phyloP scores from a whole-genome alignment of 2,888 invertebrate genomes.

The Epinotia demarniana region DNA sequence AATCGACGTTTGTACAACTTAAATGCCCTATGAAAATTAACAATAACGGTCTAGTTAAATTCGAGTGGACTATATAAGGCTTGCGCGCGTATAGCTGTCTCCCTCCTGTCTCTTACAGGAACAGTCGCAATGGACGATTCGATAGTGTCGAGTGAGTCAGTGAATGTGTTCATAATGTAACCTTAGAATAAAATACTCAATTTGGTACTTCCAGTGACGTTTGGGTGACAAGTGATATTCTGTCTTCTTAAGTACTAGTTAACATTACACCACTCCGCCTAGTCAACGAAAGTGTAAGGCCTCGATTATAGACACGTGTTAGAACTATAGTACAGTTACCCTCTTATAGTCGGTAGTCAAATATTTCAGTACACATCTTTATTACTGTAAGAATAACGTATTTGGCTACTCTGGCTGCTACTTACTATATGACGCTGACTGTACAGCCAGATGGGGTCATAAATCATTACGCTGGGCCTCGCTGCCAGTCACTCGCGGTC shows the following conservation, averaged over 20 bases:
- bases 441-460: no score
- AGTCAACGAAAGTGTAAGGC: constrained; percentile 68
- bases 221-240: constrained; percentile 80
- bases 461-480: no score
- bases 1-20: neutral
- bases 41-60: neutral
- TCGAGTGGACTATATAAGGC: neutral
- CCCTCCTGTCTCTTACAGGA: constrained; percentile 12
- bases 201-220: constrained; percentile 72
- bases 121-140: constrained; percentile 12
- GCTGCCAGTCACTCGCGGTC: no score
- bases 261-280: constrained; percentile 71
- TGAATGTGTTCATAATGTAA: constrained; percentile 72
- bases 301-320: no score
- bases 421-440: no score
- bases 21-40: neutral
- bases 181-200: constrained; percentile 54
- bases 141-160: constrained; percentile 55
- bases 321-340: no score
- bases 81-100: constrained; percentile 1
- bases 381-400: no score
- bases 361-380: no score
- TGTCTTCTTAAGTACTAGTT: constrained; percentile 52
- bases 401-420: no score
- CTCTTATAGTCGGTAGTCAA: no score